Base-by-base conservation (phyloP, 1,140 invertebrate genomes). In the Macrostomum lignano region DNA sequence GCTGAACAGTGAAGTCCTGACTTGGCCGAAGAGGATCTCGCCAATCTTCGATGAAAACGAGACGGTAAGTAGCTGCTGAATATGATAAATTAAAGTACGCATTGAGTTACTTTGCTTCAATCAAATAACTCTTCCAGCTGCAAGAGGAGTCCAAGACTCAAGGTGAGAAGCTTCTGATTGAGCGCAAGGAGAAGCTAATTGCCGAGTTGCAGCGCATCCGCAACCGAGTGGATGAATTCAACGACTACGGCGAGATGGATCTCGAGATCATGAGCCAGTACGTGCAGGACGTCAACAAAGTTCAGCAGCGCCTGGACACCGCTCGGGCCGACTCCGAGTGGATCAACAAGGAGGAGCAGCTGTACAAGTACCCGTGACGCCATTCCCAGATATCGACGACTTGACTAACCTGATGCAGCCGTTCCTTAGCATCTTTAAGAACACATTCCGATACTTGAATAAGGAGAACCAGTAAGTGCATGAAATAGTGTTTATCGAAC, bases 271-370 rank as follows among this genome's bases (percentile, higher is more conserved):
- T 62, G 47, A 43, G 43, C 17, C 50, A 62, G 40, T 65, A 64
- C 39, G 49, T 57, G 1, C 45, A 58, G 42, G 62, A 73, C 45
- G 64, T 79, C 22, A 62, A 69, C 31, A 67, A 67, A 43, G 65
- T 78, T 33, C 65, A 73, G 30, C 67, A 69, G 39, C 62, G 69
- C 42, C 54, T 84, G n/a, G 62, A 67, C 40, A 66, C 68, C 31
- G 69, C 73, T 38, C 64, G 71, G 40, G 64, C 69, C 38, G 61
- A 69, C 41, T 68, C 75, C 15, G 46, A 60, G 3, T 81, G 74
- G 75, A 76, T 84, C 24, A 81, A 81, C 55, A 68, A 52, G 43
- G 77, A 84, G 62, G 77, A 86, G 63, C 57, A 56, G 7, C 63
- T 78, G 2, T 77, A 81, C 44, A 74, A 47, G 71, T 76, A 46